phyloP scores from a whole-genome alignment of 1,140 invertebrate genomes.

The Papilio dardanus region DNA sequence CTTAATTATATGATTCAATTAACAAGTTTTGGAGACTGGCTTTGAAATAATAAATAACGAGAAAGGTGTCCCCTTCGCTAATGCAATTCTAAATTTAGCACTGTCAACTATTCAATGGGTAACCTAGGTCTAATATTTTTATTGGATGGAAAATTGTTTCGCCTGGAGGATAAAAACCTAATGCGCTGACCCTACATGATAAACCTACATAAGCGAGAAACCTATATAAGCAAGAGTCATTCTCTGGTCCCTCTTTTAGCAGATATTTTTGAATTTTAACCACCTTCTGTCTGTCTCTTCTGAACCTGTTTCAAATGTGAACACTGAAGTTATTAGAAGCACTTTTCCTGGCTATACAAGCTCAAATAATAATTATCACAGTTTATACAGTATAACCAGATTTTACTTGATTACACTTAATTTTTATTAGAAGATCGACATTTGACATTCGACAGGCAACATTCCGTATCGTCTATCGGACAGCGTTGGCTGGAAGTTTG shows the following conservation, averaged over 20 bases:
- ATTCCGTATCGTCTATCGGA: conserved; percentile 7
- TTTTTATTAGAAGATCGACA: conserved; percentile 28
- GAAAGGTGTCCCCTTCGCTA: neutral
- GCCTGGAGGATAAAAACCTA: no score
- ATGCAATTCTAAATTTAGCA: neutral
- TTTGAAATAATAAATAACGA: neutral
- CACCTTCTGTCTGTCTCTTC: neutral
- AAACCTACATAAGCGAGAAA: no score
- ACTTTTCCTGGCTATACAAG: neutral
- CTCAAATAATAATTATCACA: neutral
- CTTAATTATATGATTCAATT: neutral
- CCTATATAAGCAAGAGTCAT: no score
- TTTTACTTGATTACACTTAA: conserved; percentile 13
- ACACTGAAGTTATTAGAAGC: neutral
- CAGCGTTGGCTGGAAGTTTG: neutral
- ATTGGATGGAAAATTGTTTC: no score
- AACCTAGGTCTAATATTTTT: neutral
- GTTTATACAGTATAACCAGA: neutral
- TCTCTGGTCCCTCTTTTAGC: no score
- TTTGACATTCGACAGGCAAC: conserved; percentile 29
- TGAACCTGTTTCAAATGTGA: neutral
- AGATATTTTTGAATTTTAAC: neutral
- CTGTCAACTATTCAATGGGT: neutral
- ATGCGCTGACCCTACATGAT: no score
- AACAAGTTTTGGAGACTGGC: neutral